phyloP scores from a whole-genome alignment of 2,888 invertebrate genomes.

The Notodonta ziczac region DNA sequence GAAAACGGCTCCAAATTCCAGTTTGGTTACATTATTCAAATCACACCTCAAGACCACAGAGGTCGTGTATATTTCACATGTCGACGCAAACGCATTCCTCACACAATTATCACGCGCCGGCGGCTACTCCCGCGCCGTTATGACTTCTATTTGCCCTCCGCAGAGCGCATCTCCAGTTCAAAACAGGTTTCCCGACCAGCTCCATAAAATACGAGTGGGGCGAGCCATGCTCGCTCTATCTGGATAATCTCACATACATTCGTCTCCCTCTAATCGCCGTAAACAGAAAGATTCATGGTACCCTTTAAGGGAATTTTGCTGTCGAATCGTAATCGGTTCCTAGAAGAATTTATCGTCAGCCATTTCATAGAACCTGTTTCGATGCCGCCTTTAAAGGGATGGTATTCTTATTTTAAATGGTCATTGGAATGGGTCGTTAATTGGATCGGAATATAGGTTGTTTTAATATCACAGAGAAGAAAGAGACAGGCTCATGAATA shows the following conservation, averaged over 20 bases:
- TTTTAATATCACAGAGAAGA: conserved; percentile 15
- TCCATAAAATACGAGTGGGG: conserved; percentile 61
- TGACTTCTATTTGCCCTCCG: conserved; percentile 74
- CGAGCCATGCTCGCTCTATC: conserved; percentile 59
- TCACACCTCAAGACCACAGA: conserved; percentile 41
- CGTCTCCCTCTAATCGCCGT: conserved; percentile 72
- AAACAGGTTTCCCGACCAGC: conserved; percentile 59
- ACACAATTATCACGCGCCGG: conserved; percentile 55
- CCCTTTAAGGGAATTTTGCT: conserved; percentile 72
- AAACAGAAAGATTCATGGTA: conserved; percentile 68
- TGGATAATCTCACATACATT: conserved; percentile 66
- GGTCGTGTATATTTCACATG: conserved; percentile 49
- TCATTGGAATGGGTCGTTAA: conserved; percentile 43
- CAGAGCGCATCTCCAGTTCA: conserved; percentile 48
- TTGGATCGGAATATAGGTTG: conserved; percentile 47
- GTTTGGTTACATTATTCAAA: conserved; percentile 35
- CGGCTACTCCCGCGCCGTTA: conserved; percentile 67
- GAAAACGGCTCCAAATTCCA: conserved; percentile 18
- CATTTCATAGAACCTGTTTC: conserved; percentile 59
- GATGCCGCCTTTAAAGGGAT: conserved; percentile 37
- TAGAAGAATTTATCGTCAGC: conserved; percentile 72
- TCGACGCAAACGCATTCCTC: conserved; percentile 63
- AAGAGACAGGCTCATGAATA: conserved; percentile 11
- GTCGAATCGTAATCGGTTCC: conserved; percentile 72
- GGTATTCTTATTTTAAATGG: conserved; percentile 41